Percentiles rank a stretch among this genome's conserved stretches.
These are phyloP conservation scores for Aepyceros melampus DNA, from an alignment of 2,113 vertebrate genomes.

Conservation along the genomic window DNA sequence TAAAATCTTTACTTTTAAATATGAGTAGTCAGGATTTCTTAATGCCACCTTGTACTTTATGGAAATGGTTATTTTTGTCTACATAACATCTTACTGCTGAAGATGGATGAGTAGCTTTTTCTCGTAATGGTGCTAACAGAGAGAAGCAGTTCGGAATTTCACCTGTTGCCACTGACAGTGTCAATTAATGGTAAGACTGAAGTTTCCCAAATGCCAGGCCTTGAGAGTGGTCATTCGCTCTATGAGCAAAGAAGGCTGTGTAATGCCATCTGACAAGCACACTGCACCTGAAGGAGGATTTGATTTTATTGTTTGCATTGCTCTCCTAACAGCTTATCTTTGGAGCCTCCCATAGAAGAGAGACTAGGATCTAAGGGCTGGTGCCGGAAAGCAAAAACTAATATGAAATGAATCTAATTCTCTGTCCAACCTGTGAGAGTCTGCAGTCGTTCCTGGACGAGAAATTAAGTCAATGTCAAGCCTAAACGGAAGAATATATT, in stretches of 20 bases:
- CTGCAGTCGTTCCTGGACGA: neutral
- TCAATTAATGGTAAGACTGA: neutral
- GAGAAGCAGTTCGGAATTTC: neutral
- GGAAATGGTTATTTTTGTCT: neutral
- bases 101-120: neutral
- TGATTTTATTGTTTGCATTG: neutral
- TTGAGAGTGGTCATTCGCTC: neutral
- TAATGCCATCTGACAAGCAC: accelerated
- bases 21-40: neutral
- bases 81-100: neutral
- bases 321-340: neutral
- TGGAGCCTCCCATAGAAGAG: neutral
- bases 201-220: neutral
- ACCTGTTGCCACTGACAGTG: neutral
- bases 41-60: neutral
- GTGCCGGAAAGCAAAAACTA: constrained; percentile 4
- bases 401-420: neutral
- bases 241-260: neutral
- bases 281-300: neutral
- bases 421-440: constrained; percentile 4
- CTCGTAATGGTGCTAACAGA: neutral
- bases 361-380: neutral
- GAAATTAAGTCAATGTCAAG: neutral
- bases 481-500: neutral
- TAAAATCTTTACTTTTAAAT: constrained; percentile 14